Percentiles rank a stretch among this genome's conserved stretches.
phyloP scores from a whole-genome alignment of 2,113 vertebrate genomes.

The Puntigrus tetrazona region DNA sequence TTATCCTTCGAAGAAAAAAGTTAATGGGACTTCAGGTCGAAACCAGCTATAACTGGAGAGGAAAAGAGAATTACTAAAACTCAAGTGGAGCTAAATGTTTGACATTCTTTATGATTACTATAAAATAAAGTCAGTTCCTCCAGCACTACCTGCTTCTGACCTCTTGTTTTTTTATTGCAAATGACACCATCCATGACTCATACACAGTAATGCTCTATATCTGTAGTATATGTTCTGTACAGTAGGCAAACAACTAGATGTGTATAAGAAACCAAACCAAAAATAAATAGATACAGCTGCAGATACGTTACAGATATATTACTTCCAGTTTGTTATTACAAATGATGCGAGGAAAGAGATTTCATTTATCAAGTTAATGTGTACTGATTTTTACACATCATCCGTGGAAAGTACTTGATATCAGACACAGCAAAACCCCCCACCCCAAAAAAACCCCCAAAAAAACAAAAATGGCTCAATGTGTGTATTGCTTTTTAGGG shows the following conservation, averaged over 20 bases:
- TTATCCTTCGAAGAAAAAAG: background rate
- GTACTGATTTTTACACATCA: background rate
- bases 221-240: background rate
- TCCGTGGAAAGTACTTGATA: background rate
- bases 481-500: background rate
- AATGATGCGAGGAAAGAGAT: background rate
- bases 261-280: background rate
- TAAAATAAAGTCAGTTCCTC: background rate
- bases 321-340: background rate
- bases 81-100: background rate
- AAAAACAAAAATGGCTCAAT: too few relatives aligned
- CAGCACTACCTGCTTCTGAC: background rate
- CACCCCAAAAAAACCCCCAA: too few relatives aligned
- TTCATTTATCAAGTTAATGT: too few relatives aligned
- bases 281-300: background rate
- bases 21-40: background rate
- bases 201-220: background rate
- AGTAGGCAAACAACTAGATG: background rate
- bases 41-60: background rate
- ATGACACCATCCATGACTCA: background rate
- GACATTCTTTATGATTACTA: background rate
- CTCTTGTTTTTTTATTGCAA: background rate
- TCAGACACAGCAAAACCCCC: background rate
- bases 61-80: background rate
- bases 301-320: too few relatives aligned